phyloP scores from a whole-genome alignment of 2,888 invertebrate genomes.

The Volucella zonaria region DNA sequence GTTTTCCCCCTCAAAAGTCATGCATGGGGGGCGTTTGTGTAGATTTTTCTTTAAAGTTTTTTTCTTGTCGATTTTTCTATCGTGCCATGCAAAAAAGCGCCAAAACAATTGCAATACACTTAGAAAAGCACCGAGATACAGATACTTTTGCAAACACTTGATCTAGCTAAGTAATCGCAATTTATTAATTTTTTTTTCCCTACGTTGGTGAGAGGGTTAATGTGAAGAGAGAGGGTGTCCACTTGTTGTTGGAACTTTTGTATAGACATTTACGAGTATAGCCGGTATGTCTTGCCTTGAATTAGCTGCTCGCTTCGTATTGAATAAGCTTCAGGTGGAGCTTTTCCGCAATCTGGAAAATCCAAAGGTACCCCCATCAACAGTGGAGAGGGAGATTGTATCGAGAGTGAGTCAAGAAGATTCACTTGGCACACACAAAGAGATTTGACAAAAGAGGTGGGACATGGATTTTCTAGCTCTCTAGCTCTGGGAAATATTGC shows the following conservation, averaged over 20 bases:
- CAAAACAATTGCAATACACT: constrained; percentile 39
- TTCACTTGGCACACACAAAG: constrained; percentile 62
- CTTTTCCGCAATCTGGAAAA: constrained; percentile 64
- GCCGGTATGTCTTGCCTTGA: constrained; percentile 62
- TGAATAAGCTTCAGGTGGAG: constrained; percentile 58
- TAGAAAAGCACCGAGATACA: constrained; percentile 28
- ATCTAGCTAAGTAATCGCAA: constrained; percentile 70
- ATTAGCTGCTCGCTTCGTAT: constrained; percentile 59
- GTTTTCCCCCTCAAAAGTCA: constrained; percentile 42
- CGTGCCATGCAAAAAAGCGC: constrained; percentile 32
- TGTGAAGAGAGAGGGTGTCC: constrained; percentile 13
- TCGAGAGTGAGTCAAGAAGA: constrained; percentile 58
- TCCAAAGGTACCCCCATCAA: constrained; percentile 5
- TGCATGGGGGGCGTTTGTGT: constrained; percentile 69
- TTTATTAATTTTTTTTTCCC: constrained; percentile 61
- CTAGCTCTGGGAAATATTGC: neutral
- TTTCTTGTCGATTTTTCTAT: constrained; percentile 25
- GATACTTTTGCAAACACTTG: constrained; percentile 46
- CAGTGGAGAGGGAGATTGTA: constrained; percentile 47
- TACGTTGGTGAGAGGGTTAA: neutral
- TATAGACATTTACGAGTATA: constrained; percentile 36
- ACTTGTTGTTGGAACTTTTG: constrained; percentile 26
- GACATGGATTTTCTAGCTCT: constrained; percentile 30
- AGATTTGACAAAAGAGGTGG: constrained; percentile 69
- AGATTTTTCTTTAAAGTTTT: constrained; percentile 24